Evolutionary conservation across 2,113 vertebrate species (phyloP), one percentile per base, ranked within the genome.

Genomic region (Stegastes partitus): DNA sequence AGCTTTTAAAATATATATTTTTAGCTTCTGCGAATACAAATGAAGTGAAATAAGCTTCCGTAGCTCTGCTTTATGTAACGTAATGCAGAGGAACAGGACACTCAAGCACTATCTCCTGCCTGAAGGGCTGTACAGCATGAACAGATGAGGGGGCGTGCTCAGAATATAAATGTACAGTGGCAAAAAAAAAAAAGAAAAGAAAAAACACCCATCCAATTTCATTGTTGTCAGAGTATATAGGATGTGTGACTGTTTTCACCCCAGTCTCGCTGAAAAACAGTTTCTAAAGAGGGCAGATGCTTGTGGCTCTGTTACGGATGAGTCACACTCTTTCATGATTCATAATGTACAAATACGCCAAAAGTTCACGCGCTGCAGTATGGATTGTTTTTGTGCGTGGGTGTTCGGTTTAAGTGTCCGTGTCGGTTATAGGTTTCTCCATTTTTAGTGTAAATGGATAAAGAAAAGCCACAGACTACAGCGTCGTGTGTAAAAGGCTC

Each of bases 1-100:
- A 63, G 81, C 74, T 88, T 87, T 89, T 75, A 75, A 84, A 89
- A 79, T 49, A 26, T 58, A 37, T 93, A 93, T 91, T 92, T 91
- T 89, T 93, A 91, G 83, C 77, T 9, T 19, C 42, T 8, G 39
- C 66, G 87, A 90, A 87, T 85, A 82, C 75, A 86, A 89, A 91
- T 78, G 84, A 82, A 81, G 66, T 51, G 68, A 89, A 91, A 88
- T 68, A 80, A 90, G 74, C 79, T 84, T 73, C 73, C 67, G 26
- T 54, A 21, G 73, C 58, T 76, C 39, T 3, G 66, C 78, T 91
- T 93, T 92, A 92, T 88, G 85, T 90, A 91, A 91, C 23, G 59
- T 71, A 85, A 85, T 76, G 74, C 79, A 70, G 74, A 79, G 73
- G 66, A 88, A 47, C 57, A 8, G 75, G 42, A 73, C 85, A 75